A percentile compares a stretch with the other conserved stretches of the same genome.
phyloP scores from a whole-genome alignment of 2,113 vertebrate species.

The Prietella phreatophila region DNA sequence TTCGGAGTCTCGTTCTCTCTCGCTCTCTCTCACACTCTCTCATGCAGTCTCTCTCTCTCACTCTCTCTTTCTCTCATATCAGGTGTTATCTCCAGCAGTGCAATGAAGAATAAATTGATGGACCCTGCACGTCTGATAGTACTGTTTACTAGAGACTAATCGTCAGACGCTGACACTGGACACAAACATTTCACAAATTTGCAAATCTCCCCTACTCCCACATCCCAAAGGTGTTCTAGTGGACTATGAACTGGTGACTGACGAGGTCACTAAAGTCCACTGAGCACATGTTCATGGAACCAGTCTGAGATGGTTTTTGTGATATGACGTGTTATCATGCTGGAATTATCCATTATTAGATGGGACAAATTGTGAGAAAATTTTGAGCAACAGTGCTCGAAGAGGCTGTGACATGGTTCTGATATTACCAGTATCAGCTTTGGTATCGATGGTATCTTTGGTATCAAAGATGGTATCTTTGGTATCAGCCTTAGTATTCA shows the following conservation, averaged over 20 bases:
- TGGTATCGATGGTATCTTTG: too few relatives aligned
- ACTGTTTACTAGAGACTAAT: neutral
- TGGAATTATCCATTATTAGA: neutral
- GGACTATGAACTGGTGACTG: neutral
- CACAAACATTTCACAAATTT: neutral
- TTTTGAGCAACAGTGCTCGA: neutral
- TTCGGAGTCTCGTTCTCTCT: constrained; percentile 34
- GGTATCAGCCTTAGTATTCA: too few relatives aligned
- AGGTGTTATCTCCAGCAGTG: constrained; percentile 24
- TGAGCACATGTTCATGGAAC: neutral
- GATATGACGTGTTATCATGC: neutral
- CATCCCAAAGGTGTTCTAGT: neutral
- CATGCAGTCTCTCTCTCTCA: constrained; percentile 11
- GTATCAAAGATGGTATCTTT: too few relatives aligned
- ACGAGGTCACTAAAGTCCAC: neutral
- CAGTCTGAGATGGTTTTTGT: neutral
- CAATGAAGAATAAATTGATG: constrained; percentile 28
- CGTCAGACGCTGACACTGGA: neutral
- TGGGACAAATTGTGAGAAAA: neutral
- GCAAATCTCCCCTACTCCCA: neutral
- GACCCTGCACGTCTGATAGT: constrained; percentile 34
- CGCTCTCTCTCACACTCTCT: constrained; percentile 18
- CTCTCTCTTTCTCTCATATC: constrained; percentile 42
- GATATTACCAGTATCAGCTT: neutral
- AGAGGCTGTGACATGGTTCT: neutral